Evolutionary conservation across 2,888 invertebrate species (phyloP).

Genomic region (Megastigmus dorsalis): DNA sequence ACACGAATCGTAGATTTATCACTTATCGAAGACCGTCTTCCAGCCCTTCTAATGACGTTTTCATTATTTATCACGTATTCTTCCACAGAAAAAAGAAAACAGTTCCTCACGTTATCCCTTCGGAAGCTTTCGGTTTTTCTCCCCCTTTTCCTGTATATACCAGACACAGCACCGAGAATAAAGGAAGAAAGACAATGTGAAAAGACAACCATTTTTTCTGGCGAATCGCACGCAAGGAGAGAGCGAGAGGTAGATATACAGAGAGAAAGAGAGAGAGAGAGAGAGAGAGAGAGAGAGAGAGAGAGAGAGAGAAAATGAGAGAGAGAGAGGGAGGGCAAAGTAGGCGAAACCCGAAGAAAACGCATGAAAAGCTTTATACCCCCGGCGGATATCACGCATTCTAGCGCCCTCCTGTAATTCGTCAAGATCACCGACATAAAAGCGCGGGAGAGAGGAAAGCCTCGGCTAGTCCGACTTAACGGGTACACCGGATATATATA

Average conservation of each 20-base stretch:
- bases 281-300: no score
- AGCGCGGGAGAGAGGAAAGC: not conserved
- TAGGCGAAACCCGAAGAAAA: slow-evolving; percentile 44
- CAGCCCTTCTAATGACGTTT: no score
- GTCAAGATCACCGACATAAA: slow-evolving; percentile 46
- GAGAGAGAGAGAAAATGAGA: no score
- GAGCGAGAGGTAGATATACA: no score
- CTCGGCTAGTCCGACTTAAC: not conserved
- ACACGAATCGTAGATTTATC: no score
- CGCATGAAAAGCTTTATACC: slow-evolving; percentile 47
- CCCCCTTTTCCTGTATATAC: no score
- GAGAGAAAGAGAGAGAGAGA: no score
- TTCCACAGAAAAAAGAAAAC: no score
- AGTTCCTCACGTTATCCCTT: slow-evolving; percentile 16
- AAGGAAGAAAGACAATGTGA: not conserved
- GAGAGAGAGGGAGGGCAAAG: no score
- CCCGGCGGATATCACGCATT: slow-evolving; percentile 32
- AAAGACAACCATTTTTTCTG: slow-evolving; percentile 43
- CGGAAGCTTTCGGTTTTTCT: slow-evolving; percentile 14
- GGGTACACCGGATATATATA: no score
- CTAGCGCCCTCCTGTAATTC: slow-evolving; percentile 38
- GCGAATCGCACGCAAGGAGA: slow-evolving; percentile 31
- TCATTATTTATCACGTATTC: slow-evolving; percentile 11
- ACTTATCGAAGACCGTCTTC: no score
- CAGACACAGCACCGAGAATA: not conserved